Evolutionary conservation across 2,797 vertebrate genomes (phyloP), one percentile per base, ranked within the genome.

Genomic region (Micrastur ruficollis): DNA sequence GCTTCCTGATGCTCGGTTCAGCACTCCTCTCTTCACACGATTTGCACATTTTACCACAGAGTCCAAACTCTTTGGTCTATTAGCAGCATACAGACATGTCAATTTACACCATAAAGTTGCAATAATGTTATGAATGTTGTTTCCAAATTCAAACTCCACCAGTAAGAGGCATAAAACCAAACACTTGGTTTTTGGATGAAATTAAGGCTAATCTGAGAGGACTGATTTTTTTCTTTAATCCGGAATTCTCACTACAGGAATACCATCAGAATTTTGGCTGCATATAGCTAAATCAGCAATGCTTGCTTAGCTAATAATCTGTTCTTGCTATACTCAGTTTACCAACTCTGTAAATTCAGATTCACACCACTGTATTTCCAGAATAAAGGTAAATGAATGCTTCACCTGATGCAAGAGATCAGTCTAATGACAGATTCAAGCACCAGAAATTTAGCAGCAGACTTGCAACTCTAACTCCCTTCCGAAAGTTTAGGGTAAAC

Each of bases 111-210:
- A 15, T 6, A 9, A 46, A 38, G 29, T 3, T 50, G 49, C 31
- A 36, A 19, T 16, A 16, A 52, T 1, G 2, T 12, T 20, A 44
- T 9, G 3, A 55, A 44, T 12, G 11, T 3, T 3, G 8, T 47
- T 73, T 47, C 19, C 49, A 53, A 58, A 16, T 50, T 72, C 81
- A 47, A 47, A 46, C 49, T 63, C 81, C 31, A 62, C 14, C 38
- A 46, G 27, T 11, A 36, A 72, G 27, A 53, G 25, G 6, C 11
- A 8, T 20, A 59, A 55, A 2, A 49, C 17, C 65, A 68, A 90
- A 46, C 17, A 31, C 50, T 36, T 44, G 16, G 26, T 50, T 70
- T 50, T 13, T 7, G 19, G 16, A 42, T 50, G 4, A 81, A 56
- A 40, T 27, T 27, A 71, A 38, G 38, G 14, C 17, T 65, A 31